These are phyloP conservation scores for Ophioninae sp. DNA, from an alignment of 2,888 invertebrate genomes.

Conservation along the genomic window DNA sequence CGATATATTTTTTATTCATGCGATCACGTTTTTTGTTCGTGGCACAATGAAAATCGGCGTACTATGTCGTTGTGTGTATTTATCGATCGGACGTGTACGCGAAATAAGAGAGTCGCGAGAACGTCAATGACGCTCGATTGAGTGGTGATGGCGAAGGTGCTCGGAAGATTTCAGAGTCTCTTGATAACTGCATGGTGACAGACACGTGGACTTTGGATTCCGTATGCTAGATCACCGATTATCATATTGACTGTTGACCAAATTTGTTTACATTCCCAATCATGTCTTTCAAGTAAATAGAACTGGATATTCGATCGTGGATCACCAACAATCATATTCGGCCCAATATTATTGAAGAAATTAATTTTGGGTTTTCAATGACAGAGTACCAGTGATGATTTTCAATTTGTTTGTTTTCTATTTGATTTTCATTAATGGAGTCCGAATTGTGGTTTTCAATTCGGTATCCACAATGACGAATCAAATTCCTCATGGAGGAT, in stretches of 20 bases:
- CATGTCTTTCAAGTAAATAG: too few species aligned
- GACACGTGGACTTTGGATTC: constrained; percentile 8
- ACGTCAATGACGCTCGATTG: constrained; percentile 27
- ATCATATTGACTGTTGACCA: constrained; percentile 2
- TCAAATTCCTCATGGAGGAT: too few species aligned
- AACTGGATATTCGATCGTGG: too few species aligned
- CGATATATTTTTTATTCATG: constrained; percentile 51
- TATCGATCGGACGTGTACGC: constrained; percentile 38
- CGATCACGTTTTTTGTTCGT: constrained; percentile 53
- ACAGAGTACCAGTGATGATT: not conserved
- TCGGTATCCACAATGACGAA: too few species aligned
- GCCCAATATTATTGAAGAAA: too few species aligned
- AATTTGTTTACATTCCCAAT: too few species aligned
- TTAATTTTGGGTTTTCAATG: too few species aligned
- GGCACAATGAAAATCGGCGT: constrained; percentile 42
- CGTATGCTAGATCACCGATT: constrained; percentile 9
- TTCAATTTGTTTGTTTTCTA: not conserved
- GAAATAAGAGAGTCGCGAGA: not conserved
- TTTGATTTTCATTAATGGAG: not conserved
- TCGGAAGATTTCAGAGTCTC: constrained; percentile 21
- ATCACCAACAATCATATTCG: too few species aligned
- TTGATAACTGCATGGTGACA: constrained; percentile 21
- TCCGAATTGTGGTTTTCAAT: too few species aligned
- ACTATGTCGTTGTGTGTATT: not conserved
- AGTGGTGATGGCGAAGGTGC: constrained; percentile 29